Conservation (phyloP, 2,113 vertebrate species). For the Piprites chloris region DNA sequence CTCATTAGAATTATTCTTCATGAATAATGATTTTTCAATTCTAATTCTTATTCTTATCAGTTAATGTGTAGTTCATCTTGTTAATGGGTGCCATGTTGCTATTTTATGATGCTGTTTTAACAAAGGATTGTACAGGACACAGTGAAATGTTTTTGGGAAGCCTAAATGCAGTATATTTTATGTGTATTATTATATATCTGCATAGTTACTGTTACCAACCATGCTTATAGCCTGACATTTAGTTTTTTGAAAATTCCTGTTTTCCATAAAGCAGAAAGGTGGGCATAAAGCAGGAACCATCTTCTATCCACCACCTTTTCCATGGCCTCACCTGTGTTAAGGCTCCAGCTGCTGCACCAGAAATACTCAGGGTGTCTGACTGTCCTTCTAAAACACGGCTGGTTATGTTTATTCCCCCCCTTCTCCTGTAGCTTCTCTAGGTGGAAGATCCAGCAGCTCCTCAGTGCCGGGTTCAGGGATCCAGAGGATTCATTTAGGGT, state of each 20-base stretch:
- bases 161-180: neutral
- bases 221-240: neutral
- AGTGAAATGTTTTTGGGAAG: neutral
- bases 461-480: neutral
- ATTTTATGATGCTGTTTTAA: neutral
- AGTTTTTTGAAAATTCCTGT: neutral
- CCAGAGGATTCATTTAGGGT: neutral
- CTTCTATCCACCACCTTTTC: neutral
- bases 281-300: neutral
- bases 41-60: neutral
- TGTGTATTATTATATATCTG: neutral
- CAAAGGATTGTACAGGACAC: neutral
- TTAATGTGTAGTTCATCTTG: constrained; percentile 6
- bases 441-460: neutral
- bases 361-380: neutral
- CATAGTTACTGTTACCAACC: neutral
- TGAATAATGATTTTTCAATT: neutral
- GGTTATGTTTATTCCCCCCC: neutral
- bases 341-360: neutral
- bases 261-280: neutral
- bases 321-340: rapidly evolving
- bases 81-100: neutral
- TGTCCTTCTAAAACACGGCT: neutral
- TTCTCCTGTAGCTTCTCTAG: neutral
- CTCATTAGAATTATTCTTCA: neutral